Base-by-base conservation (phyloP, 1,140 invertebrate genomes). In the Nebria ingens region DNA sequence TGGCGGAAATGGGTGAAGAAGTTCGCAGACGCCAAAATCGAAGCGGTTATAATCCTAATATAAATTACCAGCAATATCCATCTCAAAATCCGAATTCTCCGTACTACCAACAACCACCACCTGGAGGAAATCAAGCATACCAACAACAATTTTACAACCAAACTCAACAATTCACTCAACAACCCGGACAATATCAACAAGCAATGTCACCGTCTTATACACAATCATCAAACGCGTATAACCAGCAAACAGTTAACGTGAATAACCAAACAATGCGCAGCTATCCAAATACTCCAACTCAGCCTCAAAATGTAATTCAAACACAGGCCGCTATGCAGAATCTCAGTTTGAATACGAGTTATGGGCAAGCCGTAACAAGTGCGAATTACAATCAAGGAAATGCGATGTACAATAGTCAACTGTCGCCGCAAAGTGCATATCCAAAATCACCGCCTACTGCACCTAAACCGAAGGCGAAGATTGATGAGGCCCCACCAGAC, bases 1-100 rank as follows among this genome's bases (percentile, higher is more conserved):
- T 91, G 54, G 80, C 84, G 20, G 87, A 90, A 66, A 89, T 90
- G 85, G 80, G 84, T 11, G 87, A 91, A 65, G 87, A 90, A 70
- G 80, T 89, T 1, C 70, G 83, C n/a, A 70, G 87, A 57, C 69
- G 86, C 15, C 84, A 88, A 63, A 75, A 71, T 82, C 19, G 75
- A 71, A 38, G 51, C 51, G 6, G 54, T 55, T 15, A 51, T 21
- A 23, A 15, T 17, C 20, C 23, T 34, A 56, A 11, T 54, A 57
- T 22, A 9, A 25, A 29, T n/a, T 45, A 42, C 13, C 40, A 15
- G 29, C 49, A 38, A 6, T 15, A 51, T 25, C 56, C 56, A 34
- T 15, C 51, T 19, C 38, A 25, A 13, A 56, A 45, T 38, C 19
- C 51, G 20, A 38, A 19, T 29, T 15, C 40, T 45, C 40, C 40